Percentiles rank a stretch among this genome's conserved stretches.
Conservation (phyloP, 2,113 vertebrate genomes). For the Haemorhous mexicanus region DNA sequence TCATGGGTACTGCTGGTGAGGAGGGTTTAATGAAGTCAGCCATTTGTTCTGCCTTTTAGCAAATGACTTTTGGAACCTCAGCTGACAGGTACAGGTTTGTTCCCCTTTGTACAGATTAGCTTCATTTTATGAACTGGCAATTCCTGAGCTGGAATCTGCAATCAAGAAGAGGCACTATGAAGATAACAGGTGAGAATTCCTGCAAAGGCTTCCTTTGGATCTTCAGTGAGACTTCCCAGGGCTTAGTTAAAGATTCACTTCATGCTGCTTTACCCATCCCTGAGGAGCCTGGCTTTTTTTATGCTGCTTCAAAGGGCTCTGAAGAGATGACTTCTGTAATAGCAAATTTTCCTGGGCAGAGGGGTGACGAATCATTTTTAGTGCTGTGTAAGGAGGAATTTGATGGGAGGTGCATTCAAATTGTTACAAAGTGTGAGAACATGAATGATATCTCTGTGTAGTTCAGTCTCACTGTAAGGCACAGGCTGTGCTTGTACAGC, state of each 20-base stretch:
- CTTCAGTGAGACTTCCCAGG: not conserved
- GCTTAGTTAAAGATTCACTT: not conserved
- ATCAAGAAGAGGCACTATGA: constrained; percentile 86
- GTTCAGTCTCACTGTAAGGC: not conserved
- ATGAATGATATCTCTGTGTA: not conserved
- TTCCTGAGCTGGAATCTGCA: constrained; percentile 90
- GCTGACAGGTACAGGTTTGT: not conserved
- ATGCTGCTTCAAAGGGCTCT: not conserved
- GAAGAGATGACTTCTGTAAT: not conserved
- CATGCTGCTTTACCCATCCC: not conserved
- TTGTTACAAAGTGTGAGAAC: not conserved
- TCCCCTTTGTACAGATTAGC: constrained; percentile 76
- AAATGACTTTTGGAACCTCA: not conserved
- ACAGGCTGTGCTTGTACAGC: not conserved
- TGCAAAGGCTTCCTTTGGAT: not conserved
- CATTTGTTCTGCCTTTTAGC: not conserved
- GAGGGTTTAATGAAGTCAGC: not conserved
- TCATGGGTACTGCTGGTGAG: not conserved
- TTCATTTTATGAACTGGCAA: constrained; percentile 86
- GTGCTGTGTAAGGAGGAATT: not conserved
- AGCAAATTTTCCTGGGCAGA: not conserved
- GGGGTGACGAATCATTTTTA: not conserved
- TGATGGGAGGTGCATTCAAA: not conserved
- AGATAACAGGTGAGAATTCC: constrained; percentile 76
- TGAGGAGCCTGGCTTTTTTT: not conserved